Conservation (phyloP, 2,888 invertebrate species). For the Drosophila gaucha region DNA sequence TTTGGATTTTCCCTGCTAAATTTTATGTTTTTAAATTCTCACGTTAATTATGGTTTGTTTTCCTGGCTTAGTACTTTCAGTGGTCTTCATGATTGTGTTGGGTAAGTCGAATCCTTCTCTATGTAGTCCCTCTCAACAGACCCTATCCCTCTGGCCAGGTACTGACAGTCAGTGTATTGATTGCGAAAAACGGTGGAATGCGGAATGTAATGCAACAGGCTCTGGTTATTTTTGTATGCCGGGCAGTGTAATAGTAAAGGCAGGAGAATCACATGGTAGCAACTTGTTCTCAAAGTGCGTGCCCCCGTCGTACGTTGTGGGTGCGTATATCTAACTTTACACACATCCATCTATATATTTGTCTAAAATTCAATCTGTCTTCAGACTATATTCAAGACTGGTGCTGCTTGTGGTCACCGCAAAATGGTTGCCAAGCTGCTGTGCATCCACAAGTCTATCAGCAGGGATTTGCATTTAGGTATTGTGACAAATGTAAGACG, state of each 20-base stretch:
- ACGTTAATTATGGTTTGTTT: not conserved
- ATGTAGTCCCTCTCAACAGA: too few species aligned
- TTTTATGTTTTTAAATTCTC: not conserved
- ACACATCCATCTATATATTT: not conserved
- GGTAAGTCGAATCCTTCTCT: not conserved
- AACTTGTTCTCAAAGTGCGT: not conserved
- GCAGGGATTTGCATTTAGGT: not conserved
- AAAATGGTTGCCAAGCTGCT: constrained; percentile 35
- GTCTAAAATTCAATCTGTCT: not conserved
- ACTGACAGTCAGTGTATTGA: constrained; percentile 23
- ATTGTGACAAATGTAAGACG: constrained; percentile 23
- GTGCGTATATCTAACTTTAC: constrained; percentile 17
- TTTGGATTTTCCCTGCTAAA: too few species aligned
- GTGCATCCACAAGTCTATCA: constrained; percentile 9
- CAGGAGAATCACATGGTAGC: not conserved
- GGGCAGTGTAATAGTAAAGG: not conserved
- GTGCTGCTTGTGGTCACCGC: constrained; percentile 51
- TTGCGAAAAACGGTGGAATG: not conserved
- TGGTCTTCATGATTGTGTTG: not conserved
- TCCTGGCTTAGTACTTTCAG: too few species aligned
- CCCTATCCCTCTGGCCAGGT: too few species aligned
- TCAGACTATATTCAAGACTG: not conserved
- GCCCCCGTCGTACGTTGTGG: not conserved
- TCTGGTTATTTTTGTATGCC: constrained; percentile 33
- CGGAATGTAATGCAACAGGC: not conserved